Evolutionary conservation across 2,888 invertebrate species (phyloP), one percentile per base, ranked within the genome.

Genomic region (Heliconius hortense): DNA sequence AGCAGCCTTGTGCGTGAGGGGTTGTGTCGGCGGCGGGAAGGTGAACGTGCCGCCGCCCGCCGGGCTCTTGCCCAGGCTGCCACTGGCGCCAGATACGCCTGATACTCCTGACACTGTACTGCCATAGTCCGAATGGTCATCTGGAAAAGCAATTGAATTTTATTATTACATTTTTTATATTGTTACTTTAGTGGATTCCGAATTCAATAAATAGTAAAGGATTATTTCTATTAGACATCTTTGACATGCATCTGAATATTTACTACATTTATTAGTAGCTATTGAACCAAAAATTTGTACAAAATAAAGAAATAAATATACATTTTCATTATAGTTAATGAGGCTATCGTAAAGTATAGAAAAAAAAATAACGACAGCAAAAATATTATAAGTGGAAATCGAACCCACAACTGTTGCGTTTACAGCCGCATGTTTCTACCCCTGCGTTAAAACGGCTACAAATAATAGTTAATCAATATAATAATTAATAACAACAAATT

Each of bases 1-100:
- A 1, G 96, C 96, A 1, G 96, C 96, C 84, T 96, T 96, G 85
- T 96, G 96, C 7, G 96, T 96, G 82, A 96, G 95, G 4, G 96
- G 96, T 83, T 95, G 95, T 79, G 95, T 94, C 63, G 96, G 96
- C 13, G 96, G 96, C 26, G 96, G 97, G 89, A 97, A 97, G 53
- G 97, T 96, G 88, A 96, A 96, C 48, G 96, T 95, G 73, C 96
- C 96, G 68, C 96, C 96, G 0, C 92, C 92, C 0, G 94, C 92
- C 26, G 91, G 93, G 76, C 96, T 96, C 82, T 96, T 96, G 84
- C 96, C 96, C 73, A 96, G 95, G 75, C 91, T 91, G 18, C 93
- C 89, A 68, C 93, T 93, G 81, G 95, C 95, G 21, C 95, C 95
- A 4, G 88, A 88, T 80, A 94, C 89, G 1, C 94, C 95, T 13